Conservation (phyloP, 1,140 invertebrate species). For the Cydia splendana region DNA sequence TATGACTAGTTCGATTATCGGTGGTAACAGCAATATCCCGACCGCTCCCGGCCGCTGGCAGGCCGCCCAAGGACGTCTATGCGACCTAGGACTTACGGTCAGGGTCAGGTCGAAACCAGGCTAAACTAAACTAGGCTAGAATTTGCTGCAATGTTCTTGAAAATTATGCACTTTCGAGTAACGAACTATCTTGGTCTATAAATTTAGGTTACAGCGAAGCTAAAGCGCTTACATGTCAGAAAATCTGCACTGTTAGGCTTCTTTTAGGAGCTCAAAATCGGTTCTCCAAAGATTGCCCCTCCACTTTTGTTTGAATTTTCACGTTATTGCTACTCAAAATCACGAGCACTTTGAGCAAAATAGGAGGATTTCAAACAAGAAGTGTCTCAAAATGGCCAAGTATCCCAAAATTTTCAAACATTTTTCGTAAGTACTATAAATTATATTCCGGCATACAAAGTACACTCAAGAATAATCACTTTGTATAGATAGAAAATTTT, state of each 20-base stretch:
- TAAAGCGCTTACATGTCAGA: background rate
- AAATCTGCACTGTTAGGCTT: background rate
- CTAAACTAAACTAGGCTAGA: slow-evolving; percentile 27
- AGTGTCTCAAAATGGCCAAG: too few species aligned
- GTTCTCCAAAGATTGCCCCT: too few species aligned
- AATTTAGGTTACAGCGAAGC: background rate
- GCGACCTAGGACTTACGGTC: slow-evolving; percentile 67
- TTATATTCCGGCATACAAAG: too few species aligned
- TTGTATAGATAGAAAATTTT: too few species aligned
- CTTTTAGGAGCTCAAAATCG: too few species aligned
- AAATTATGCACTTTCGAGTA: background rate
- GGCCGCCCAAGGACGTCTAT: slow-evolving; percentile 69
- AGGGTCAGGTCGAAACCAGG: slow-evolving; percentile 53
- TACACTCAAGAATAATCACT: too few species aligned
- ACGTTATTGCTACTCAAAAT: too few species aligned
- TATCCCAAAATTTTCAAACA: too few species aligned
- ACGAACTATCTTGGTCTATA: background rate
- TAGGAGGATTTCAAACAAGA: too few species aligned
- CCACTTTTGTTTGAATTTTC: too few species aligned
- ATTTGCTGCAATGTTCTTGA: slow-evolving; percentile 25
- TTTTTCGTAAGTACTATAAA: too few species aligned
- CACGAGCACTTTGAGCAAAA: too few species aligned
- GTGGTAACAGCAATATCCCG: slow-evolving; percentile 59
- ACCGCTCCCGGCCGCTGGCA: slow-evolving; percentile 51
- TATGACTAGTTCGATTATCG: slow-evolving; percentile 39